A percentile compares a stretch with the other conserved stretches of the same genome.
Evolutionary conservation across 2,113 vertebrate genomes (phyloP).

Genomic region (Neodon shergylaensis): DNA sequence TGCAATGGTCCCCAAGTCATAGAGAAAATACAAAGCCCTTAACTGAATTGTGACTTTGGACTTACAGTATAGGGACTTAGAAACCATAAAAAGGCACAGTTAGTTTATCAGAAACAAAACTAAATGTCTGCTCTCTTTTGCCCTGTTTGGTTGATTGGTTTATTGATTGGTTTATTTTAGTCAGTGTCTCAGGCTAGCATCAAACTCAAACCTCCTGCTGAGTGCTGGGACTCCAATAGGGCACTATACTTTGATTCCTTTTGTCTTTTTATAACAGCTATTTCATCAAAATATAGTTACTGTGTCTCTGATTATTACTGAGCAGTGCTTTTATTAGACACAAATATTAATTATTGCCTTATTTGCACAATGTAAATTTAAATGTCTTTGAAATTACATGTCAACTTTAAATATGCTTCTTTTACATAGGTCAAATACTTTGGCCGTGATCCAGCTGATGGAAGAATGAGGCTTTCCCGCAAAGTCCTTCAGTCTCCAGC

Average conservation of each 20-base stretch:
- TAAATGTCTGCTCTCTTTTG: neutral
- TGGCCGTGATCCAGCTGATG: slow-evolving; percentile 96
- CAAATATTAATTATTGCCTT: slow-evolving; percentile 40
- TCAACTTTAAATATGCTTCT: slow-evolving; percentile 55
- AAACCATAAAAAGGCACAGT: slow-evolving; percentile 20
- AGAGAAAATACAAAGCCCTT: neutral
- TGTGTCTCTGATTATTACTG: slow-evolving; percentile 23
- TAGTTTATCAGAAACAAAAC: slow-evolving; percentile 43
- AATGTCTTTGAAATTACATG: slow-evolving; percentile 48
- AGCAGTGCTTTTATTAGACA: slow-evolving; percentile 45
- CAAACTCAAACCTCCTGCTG: neutral
- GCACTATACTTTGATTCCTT: neutral
- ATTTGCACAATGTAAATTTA: neutral
- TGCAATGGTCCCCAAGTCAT: neutral
- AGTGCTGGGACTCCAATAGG: neutral
- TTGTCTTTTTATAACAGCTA: slow-evolving; percentile 17
- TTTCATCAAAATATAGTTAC: slow-evolving; percentile 53
- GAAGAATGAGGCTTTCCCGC: slow-evolving; percentile 96
- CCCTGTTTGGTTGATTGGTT: neutral
- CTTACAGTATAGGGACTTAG: neutral
- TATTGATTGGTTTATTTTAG: neutral
- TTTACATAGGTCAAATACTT: slow-evolving; percentile 96
- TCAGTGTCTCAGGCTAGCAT: neutral
- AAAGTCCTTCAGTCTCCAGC: slow-evolving; percentile 95
- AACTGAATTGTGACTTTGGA: slow-evolving; percentile 2